A percentile compares a stretch with the other conserved stretches of the same genome.
Evolutionary conservation across 2,888 invertebrate species (phyloP).

Genomic region (Leptopilina drosophilae): DNA sequence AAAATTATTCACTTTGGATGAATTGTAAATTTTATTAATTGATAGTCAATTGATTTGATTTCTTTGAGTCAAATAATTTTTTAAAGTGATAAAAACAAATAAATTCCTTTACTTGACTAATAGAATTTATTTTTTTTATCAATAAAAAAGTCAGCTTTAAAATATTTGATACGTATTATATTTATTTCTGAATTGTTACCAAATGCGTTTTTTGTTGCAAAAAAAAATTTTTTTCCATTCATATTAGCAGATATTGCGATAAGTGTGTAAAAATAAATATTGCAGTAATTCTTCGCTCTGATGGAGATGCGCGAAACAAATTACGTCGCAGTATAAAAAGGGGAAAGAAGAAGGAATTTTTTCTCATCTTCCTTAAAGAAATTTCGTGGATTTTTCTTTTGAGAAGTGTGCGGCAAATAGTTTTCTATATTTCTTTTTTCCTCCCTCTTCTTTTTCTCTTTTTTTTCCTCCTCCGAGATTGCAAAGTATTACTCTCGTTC

Average conservation of each 20-base stretch:
- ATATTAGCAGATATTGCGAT: background rate
- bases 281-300: background rate
- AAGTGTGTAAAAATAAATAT: background rate
- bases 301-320: background rate
- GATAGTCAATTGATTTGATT: too few relatives aligned
- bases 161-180: too few relatives aligned
- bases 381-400: slow-evolving; percentile 23
- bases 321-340: background rate
- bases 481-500: background rate
- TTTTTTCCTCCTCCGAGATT: slow-evolving; percentile 1
- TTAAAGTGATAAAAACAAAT: too few relatives aligned
- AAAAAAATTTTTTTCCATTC: too few relatives aligned
- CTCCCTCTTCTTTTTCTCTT: too few relatives aligned
- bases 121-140: too few relatives aligned
- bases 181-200: background rate
- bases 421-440: background rate
- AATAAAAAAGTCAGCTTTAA: too few relatives aligned
- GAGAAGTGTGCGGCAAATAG: slow-evolving; percentile 16
- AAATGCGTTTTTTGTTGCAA: too few relatives aligned
- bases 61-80: too few relatives aligned
- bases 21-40: too few relatives aligned
- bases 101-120: too few relatives aligned
- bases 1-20: too few relatives aligned
- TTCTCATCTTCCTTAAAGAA: slow-evolving; percentile 23
- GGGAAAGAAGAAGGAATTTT: background rate